Conservation (phyloP, 2,797 vertebrate genomes). For the Rhincodon typus region DNA sequence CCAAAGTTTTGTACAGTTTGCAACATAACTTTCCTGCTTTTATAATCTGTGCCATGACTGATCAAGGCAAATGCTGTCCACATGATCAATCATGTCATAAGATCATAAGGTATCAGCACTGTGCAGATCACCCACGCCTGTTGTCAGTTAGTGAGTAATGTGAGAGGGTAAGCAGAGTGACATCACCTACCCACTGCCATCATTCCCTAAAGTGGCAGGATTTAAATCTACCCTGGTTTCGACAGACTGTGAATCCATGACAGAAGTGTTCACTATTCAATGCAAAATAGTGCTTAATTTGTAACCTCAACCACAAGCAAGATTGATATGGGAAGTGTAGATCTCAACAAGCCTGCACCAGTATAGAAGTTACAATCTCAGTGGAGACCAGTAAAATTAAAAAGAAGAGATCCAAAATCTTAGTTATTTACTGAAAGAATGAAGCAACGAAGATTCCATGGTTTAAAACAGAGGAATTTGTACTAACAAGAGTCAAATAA, state of each 20-base stretch:
- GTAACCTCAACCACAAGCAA: background rate
- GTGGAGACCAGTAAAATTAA: too few species aligned
- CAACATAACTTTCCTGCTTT: too few species aligned
- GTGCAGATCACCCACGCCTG: background rate
- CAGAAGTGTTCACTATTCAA: background rate
- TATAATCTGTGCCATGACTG: too few species aligned
- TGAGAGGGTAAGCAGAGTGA: background rate
- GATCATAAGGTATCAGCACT: background rate
- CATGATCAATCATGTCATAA: too few species aligned
- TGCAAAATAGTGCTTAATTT: background rate
- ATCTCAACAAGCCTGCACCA: background rate
- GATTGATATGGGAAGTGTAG: background rate
- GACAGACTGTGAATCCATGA: background rate
- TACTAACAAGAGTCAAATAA: too few species aligned
- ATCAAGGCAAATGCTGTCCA: background rate
- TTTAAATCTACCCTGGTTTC: background rate
- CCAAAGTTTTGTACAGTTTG: too few species aligned
- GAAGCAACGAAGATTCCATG: too few species aligned
- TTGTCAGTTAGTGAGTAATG: background rate
- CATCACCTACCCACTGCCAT: background rate
- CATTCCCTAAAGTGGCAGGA: background rate
- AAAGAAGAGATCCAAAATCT: too few species aligned
- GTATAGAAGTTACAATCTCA: too few species aligned
- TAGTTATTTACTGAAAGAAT: too few species aligned
- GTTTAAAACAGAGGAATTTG: too few species aligned